Evolutionary conservation across 2,888 invertebrate genomes (phyloP), one percentile per base, ranked within the genome.

Genomic region (Hemistola chrysoprasaria): DNA sequence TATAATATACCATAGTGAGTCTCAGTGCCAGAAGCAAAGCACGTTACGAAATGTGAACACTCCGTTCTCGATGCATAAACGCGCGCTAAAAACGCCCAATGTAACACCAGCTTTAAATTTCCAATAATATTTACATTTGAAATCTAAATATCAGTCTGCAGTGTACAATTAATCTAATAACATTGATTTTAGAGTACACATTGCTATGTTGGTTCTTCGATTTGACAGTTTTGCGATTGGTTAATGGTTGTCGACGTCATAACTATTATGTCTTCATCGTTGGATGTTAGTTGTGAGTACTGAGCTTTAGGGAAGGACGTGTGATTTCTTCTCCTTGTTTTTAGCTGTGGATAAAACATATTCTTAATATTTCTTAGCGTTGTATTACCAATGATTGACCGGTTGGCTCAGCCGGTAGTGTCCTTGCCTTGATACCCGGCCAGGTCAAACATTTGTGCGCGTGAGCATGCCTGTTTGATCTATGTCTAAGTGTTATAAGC

Each of bases 111-210:
- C 50, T 53, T 50, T 47, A 50, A 54, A 56, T 26, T 51, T 40
- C 40, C 50, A 57, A 53, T 56, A 47, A 30, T 71, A 72, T 74
- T 56, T 75, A 78, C 72, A 56, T 57, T 75, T 70, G 68, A 75
- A 78, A 73, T 75, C 80, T 85, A 87, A 70, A 70, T 80, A 83
- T 87, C 87, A 87, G 87, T 87, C 87, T 84, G 86, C 79, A 67
- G 75, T 82, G 73, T 81, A 78, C 75, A 71, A 69, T 78, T 73
- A 73, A 61, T 66, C 74, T 79, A 79, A 68, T 70, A 59, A 60
- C 67, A 72, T 76, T 67, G 68, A 74, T 63, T 47, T 65, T 63
- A 70, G 49, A 45, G 50, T 65, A 62, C 50, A 67, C 70, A 66
- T 78, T 74, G 70, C 79, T 86, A 86, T 70, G 84, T 84, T 69